These are phyloP conservation scores for Tetranychus urticae DNA, from an alignment of 1,140 invertebrate species.

Conservation along the genomic window DNA sequence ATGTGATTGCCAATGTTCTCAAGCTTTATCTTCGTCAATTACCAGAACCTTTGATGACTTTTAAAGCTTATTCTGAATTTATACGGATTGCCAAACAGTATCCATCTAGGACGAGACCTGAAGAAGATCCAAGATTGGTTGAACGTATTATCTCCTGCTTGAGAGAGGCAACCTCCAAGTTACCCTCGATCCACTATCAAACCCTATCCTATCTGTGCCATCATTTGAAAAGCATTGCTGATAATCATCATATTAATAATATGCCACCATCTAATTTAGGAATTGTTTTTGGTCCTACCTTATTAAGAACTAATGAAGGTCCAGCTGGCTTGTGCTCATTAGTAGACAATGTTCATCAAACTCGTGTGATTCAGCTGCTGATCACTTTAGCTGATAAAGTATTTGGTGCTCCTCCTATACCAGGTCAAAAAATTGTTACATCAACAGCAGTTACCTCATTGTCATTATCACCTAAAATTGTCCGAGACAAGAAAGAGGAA, in stretches of 20 bases:
- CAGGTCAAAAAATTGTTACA: neutral
- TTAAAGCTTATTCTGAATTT: constrained; percentile 29
- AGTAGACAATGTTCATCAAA: constrained; percentile 32
- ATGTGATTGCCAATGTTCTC: constrained; percentile 34
- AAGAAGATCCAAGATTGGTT: neutral
- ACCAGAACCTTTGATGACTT: constrained; percentile 32
- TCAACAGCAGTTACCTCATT: no score
- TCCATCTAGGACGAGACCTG: constrained; percentile 7
- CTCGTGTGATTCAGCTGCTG: constrained; percentile 28
- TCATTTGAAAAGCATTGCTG: constrained; percentile 25
- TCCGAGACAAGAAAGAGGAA: neutral
- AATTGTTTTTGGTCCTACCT: constrained; percentile 34
- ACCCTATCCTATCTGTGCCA: constrained; percentile 27
- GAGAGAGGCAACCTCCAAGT: constrained; percentile 20
- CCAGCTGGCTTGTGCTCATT: constrained; percentile 27
- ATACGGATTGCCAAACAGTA: constrained; percentile 23
- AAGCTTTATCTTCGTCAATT: constrained; percentile 33
- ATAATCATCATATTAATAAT: constrained; percentile 25
- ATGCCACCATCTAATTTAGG: constrained; percentile 34
- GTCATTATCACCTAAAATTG: no score
- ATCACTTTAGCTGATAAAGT: constrained; percentile 23
- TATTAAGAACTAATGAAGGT: constrained; percentile 25
- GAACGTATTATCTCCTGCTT: constrained; percentile 20
- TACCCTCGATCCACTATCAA: constrained; percentile 25
- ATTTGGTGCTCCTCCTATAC: constrained; percentile 11